Conservation (phyloP, 2,113 vertebrate species). For the Actenoides hombroni region DNA sequence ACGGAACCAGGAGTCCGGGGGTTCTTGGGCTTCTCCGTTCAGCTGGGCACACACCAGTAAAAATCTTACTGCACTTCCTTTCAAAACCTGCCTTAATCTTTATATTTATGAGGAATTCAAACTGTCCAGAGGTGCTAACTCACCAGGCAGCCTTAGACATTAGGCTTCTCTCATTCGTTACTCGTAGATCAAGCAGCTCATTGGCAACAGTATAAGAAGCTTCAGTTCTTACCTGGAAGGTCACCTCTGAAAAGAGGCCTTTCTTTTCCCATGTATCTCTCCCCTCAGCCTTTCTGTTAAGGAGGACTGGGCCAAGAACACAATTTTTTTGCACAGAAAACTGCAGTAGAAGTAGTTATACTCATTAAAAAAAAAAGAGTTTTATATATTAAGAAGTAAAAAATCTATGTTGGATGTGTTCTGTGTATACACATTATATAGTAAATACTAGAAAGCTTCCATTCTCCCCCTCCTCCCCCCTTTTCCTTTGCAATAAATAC, state of each 20-base stretch:
- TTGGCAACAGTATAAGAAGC: slow-evolving; percentile 33
- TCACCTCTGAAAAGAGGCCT: slow-evolving; percentile 49
- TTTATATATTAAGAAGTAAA: neutral
- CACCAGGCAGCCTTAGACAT: slow-evolving; percentile 15
- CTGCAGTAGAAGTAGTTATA: neutral
- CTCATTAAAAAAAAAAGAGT: neutral
- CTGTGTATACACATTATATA: neutral
- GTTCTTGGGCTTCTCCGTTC: neutral
- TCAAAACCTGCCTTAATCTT: slow-evolving; percentile 17
- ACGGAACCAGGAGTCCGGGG: neutral
- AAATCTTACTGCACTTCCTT: slow-evolving; percentile 9
- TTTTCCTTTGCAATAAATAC: neutral
- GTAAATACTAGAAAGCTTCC: neutral
- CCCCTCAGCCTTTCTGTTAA: neutral
- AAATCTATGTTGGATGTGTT: neutral
- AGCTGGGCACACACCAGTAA: neutral
- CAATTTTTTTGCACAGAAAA: neutral
- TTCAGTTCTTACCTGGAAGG: slow-evolving; percentile 60
- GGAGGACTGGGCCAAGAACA: neutral
- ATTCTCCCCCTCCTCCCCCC: neutral
- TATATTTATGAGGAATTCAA: slow-evolving; percentile 23
- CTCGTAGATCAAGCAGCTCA: slow-evolving; percentile 22
- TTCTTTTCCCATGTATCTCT: neutral
- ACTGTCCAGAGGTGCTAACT: slow-evolving; percentile 45
- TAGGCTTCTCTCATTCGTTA: slow-evolving; percentile 4